Percentiles rank a stretch among this genome's conserved stretches.
These are phyloP conservation scores for Orgyia antiqua DNA, from an alignment of 2,888 invertebrate species.

Conservation along the genomic window DNA sequence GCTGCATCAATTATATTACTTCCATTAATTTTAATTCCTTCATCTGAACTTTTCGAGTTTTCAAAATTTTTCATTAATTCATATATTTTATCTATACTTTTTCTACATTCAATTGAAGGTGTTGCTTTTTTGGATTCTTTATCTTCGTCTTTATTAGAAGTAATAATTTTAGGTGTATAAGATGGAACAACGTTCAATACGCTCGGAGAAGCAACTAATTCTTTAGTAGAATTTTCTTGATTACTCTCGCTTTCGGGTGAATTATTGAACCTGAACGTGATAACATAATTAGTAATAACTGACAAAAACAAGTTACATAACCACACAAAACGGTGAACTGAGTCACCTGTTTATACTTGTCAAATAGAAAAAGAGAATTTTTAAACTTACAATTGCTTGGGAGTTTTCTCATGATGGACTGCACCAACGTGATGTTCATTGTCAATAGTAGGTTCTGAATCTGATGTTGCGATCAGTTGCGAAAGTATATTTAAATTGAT, in stretches of 20 bases:
- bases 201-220: slow-evolving; percentile 12
- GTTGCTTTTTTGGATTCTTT: slow-evolving; percentile 26
- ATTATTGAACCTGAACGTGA: slow-evolving; percentile 6
- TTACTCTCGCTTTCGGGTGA: slow-evolving; percentile 3
- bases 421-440: slow-evolving; percentile 12
- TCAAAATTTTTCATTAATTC: slow-evolving; percentile 49
- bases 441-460: slow-evolving; percentile 15
- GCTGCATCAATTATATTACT: slow-evolving; percentile 3
- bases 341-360: no score
- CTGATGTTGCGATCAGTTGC: slow-evolving; percentile 26
- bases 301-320: no score
- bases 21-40: slow-evolving; percentile 18
- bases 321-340: no score
- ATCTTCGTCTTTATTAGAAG: slow-evolving; percentile 8
- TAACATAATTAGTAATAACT: no score
- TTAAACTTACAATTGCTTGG: slow-evolving; percentile 13
- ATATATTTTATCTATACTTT: slow-evolving; percentile 64
- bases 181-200: slow-evolving; percentile 21
- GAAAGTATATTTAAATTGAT: slow-evolving; percentile 32
- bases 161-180: slow-evolving; percentile 23
- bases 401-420: slow-evolving; percentile 10
- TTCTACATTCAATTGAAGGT: slow-evolving; percentile 46
- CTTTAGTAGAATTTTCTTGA: slow-evolving; percentile 3
- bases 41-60: slow-evolving; percentile 26
- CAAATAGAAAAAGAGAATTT: no score